Conservation (phyloP, 2,113 vertebrate species). For the Nettapus auritus region DNA sequence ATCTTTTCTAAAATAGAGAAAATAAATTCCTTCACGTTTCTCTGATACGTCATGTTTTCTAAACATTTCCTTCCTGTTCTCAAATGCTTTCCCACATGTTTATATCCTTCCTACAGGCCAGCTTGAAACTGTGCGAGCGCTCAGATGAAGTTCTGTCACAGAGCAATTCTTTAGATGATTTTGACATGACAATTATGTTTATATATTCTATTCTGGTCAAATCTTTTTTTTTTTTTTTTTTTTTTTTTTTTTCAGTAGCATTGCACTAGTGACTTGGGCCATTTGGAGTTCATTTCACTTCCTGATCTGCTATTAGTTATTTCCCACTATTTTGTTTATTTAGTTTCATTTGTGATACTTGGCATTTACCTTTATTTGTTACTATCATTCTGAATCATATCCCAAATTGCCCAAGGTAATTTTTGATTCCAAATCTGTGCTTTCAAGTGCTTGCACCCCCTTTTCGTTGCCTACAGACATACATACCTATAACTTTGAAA, state of each 20-base stretch:
- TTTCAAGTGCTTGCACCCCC: background rate
- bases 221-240: too few species aligned
- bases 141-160: background rate
- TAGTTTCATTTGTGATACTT: background rate
- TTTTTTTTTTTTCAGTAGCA: background rate
- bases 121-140: background rate
- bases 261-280: background rate
- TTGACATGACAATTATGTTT: background rate
- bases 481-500: background rate
- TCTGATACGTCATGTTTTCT: background rate
- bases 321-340: background rate
- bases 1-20: background rate
- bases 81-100: background rate
- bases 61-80: background rate
- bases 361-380: background rate
- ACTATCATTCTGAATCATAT: background rate
- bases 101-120: background rate
- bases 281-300: background rate
- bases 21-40: background rate
- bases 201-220: background rate
- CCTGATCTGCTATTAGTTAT: background rate
- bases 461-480: background rate
- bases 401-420: background rate
- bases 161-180: background rate
- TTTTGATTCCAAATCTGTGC: background rate